These are phyloP conservation scores for Nymphalis polychloros DNA, from an alignment of 2,888 invertebrate genomes.

Conservation along the genomic window DNA sequence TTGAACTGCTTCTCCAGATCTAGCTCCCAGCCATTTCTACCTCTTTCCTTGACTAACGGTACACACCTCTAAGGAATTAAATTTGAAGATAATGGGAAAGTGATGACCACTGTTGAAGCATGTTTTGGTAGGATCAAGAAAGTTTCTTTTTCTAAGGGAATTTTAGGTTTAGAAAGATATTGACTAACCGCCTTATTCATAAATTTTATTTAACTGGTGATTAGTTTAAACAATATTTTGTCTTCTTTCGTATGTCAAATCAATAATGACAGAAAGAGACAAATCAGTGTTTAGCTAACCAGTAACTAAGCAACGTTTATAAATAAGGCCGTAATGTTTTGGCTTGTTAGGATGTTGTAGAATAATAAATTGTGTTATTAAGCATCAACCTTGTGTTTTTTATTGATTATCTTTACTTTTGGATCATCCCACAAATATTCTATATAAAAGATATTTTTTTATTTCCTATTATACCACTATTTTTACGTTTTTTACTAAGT, in stretches of 20 bases:
- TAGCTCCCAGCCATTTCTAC: neutral
- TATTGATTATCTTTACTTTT: constrained; percentile 1
- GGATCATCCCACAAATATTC: neutral
- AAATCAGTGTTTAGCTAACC: no score
- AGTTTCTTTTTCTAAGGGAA: neutral
- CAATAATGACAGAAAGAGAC: no score
- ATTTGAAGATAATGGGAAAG: neutral
- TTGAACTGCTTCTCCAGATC: neutral
- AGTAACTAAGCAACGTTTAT: no score
- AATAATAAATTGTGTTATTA: neutral
- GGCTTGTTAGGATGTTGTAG: neutral
- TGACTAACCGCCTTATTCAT: no score
- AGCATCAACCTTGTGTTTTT: neutral
- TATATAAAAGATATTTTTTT: neutral
- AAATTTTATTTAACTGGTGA: no score
- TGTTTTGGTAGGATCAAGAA: neutral
- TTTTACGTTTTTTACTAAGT: no score
- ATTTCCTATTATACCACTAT: no score
- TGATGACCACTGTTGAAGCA: neutral
- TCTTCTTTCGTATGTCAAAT: no score
- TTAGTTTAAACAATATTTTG: no score
- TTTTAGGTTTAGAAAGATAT: neutral
- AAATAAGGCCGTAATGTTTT: no score
- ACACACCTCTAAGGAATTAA: neutral
- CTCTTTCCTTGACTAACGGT: neutral